Percentiles rank a stretch among this genome's conserved stretches.
Evolutionary conservation across 92 coral and sea anemone genomes (phyloP).

Genomic region (Micromussa lordhowensis): DNA sequence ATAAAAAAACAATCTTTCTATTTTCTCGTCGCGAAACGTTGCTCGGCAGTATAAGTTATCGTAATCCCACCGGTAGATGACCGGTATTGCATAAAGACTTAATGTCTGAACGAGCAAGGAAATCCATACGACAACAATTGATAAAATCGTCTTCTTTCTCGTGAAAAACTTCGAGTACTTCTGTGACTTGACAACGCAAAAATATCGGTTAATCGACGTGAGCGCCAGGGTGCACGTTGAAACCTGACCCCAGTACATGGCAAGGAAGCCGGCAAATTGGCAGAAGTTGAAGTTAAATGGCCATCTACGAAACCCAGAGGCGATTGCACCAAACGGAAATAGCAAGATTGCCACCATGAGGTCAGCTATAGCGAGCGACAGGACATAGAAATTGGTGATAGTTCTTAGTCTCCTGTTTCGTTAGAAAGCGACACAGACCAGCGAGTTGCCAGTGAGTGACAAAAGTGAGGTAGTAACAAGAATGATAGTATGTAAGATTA

Average conservation of each 20-base stretch:
- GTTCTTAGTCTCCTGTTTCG: neutral
- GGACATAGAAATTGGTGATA: neutral
- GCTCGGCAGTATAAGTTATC: neutral
- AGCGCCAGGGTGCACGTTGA: conserved; percentile 3
- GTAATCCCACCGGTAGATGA: neutral
- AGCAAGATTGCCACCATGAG: neutral
- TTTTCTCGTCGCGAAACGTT: neutral
- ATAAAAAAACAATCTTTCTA: neutral
- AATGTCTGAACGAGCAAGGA: neutral
- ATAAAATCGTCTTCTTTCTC: too few relatives aligned
- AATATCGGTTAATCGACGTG: conserved; percentile 14
- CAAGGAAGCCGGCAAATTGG: neutral
- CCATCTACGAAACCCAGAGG: conserved; percentile 4
- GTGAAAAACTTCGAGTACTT: too few relatives aligned
- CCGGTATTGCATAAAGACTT: neutral
- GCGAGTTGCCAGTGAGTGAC: conserved; percentile 6
- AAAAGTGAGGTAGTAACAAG: neutral
- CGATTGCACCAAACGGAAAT: neutral
- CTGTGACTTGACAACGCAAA: conserved; percentile 1
- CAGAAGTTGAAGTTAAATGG: conserved; percentile 4
- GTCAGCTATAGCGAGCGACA: conserved; percentile 4
- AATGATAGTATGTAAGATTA: neutral
- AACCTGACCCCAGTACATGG: neutral
- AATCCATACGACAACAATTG: neutral
- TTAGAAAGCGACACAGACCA: neutral